A percentile compares a stretch with the other conserved stretches of the same genome.
phyloP scores from a whole-genome alignment of 2,888 invertebrate genomes.

The Clivina fossor region DNA sequence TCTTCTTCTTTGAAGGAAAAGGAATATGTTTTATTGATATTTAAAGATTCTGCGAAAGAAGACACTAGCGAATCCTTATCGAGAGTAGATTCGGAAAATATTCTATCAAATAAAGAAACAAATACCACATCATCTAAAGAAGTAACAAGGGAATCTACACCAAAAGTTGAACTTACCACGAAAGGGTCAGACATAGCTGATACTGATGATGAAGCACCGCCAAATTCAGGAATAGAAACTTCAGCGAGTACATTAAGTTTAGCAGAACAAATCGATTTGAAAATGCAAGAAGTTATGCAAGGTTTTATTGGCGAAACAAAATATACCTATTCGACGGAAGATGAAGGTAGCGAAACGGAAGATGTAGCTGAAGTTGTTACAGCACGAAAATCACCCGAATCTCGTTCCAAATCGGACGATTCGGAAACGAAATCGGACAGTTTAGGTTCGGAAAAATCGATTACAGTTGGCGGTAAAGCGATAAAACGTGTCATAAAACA shows the following conservation, averaged over 20 bases:
- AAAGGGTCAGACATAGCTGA: too few relatives aligned
- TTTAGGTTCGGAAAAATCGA: neutral
- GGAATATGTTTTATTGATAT: too few relatives aligned
- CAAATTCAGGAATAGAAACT: neutral
- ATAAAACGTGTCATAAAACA: constrained; percentile 39
- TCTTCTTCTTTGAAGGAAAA: neutral
- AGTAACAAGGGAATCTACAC: too few relatives aligned
- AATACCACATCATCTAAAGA: neutral
- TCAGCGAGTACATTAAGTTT: constrained; percentile 44
- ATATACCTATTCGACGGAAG: constrained; percentile 49
- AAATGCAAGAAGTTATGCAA: constrained; percentile 59
- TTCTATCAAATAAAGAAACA: neutral
- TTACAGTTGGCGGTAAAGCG: constrained; percentile 1
- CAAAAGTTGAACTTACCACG: too few relatives aligned
- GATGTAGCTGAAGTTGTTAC: constrained; percentile 40
- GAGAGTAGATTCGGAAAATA: too few relatives aligned
- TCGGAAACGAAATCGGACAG: neutral
- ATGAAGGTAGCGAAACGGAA: constrained; percentile 49
- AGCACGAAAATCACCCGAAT: neutral
- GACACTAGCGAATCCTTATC: too few relatives aligned
- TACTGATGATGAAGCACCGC: too few relatives aligned
- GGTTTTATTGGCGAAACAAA: constrained; percentile 53
- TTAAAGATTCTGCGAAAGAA: too few relatives aligned
- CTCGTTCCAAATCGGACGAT: constrained; percentile 4
- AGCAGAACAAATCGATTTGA: constrained; percentile 54